Percentiles rank a stretch among this genome's conserved stretches.
Conservation (phyloP, 2,888 invertebrate genomes). For the Tuberolachnus salignus region DNA sequence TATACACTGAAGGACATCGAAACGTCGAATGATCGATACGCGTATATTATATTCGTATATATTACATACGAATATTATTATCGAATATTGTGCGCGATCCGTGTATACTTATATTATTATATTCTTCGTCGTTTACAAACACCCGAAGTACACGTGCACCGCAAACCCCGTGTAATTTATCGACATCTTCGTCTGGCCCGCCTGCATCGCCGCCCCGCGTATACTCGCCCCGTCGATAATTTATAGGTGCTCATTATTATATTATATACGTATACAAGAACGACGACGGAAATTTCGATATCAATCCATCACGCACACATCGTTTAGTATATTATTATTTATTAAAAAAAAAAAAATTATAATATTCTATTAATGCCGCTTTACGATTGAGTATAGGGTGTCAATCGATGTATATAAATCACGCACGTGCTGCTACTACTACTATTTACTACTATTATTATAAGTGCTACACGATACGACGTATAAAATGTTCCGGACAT, state of each 20-base stretch:
- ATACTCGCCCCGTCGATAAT: background rate
- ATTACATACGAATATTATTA: background rate
- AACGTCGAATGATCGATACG: constrained; percentile 39
- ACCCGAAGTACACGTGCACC: background rate
- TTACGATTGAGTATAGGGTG: background rate
- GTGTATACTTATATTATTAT: background rate
- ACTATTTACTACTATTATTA: too few species aligned
- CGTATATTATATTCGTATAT: constrained; percentile 2
- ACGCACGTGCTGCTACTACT: too few species aligned
- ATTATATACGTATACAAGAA: too few species aligned
- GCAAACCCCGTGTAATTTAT: constrained; percentile 15
- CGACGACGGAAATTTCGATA: background rate
- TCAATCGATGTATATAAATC: background rate
- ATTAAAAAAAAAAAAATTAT: too few species aligned
- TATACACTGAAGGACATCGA: constrained; percentile 12
- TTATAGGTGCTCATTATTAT: background rate
- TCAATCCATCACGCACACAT: constrained; percentile 15
- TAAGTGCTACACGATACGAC: too few species aligned
- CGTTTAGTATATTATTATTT: background rate
- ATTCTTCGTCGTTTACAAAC: background rate
- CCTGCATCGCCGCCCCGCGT: background rate
- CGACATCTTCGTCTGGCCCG: constrained; percentile 16
- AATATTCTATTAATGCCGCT: background rate
- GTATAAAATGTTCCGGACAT: too few species aligned
- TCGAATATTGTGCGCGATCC: background rate